Evolutionary conservation across 2,113 vertebrate species (phyloP), one percentile per base, ranked within the genome.

Genomic region (Osmerus mordax): DNA sequence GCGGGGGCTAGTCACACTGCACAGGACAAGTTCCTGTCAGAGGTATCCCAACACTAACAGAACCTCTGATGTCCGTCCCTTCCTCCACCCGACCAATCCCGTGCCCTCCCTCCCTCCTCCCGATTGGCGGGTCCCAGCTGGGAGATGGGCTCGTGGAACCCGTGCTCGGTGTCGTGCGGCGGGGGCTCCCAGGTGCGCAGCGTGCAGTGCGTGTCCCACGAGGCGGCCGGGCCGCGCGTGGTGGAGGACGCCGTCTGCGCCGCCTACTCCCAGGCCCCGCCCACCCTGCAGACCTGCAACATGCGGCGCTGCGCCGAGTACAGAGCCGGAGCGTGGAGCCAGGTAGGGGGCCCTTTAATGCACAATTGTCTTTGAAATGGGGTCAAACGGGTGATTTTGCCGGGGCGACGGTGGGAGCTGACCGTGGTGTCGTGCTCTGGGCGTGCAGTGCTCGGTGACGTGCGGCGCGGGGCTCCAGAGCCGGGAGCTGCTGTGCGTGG

Each of bases 381-480:
- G 2, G 15, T 56, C 36, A 6, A 67, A 19, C 12, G 7, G 9
- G 41, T 11, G 32, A 36, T 36, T 36, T 36, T 36, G 29, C 5
- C 97, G 96, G 96, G 95, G 93, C 0, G 67, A 90, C 90, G 97
- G 98, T 69, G 41, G 41, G 41, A 5, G 93, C 41, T 14, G 3
- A 55, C 12, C 5, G 15, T 23, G 52, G 19, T 11, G 6, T 28
- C 51, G 59, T 36, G 67, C 51, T 64, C 51, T 64, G 18, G 55
- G 16, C 16, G 23, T 25, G 78, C 85, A 98, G 97, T 98, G 97
- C 81, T 97, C 97, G 0, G 93, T 92, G 70, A 95, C 91, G 64
- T 98, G 97, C 0, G 96, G 95, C 0, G 72, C 91, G 7, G 97
- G 97, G 0, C 78, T 95, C 52, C 95, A 94, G 89, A 95, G 87